A percentile compares a stretch with the other conserved stretches of the same genome.
Conservation (phyloP, 2,797 vertebrate genomes). For the Emys orbicularis region DNA sequence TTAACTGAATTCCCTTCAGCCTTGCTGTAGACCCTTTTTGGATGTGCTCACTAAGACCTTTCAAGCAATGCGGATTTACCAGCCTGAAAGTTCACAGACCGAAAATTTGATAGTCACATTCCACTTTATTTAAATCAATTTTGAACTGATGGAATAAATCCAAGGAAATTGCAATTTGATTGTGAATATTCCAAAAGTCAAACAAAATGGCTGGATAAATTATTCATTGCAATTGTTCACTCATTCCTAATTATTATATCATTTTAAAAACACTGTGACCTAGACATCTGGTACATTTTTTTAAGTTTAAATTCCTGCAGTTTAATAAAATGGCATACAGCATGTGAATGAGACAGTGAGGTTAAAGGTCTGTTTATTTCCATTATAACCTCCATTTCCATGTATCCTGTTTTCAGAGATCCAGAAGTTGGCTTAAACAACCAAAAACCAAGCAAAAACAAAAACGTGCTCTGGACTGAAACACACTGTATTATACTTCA, state of each 20-base stretch:
- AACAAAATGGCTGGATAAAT: neutral
- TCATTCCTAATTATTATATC: neutral
- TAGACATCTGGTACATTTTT: neutral
- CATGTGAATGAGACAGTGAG: neutral
- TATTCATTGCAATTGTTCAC: neutral
- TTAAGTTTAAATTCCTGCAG: neutral
- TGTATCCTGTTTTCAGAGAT: neutral
- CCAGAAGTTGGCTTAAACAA: neutral
- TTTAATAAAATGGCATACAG: neutral
- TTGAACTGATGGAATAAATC: neutral
- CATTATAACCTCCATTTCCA: neutral
- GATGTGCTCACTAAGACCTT: neutral
- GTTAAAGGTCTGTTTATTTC: neutral
- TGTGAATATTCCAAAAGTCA: neutral
- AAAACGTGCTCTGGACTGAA: neutral
- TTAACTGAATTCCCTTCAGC: neutral
- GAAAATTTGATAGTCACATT: neutral
- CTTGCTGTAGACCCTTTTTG: neutral
- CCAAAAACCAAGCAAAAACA: neutral
- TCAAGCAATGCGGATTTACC: neutral
- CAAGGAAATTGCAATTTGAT: neutral
- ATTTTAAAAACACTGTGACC: neutral
- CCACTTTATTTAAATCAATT: neutral
- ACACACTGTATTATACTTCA: neutral
- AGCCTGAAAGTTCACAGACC: neutral